Percentiles rank a stretch among this genome's conserved stretches.
These are phyloP conservation scores for Patiria pectinifera DNA, from an alignment of 53 echinoderm and acorn worm genomes.

Conservation along the genomic window DNA sequence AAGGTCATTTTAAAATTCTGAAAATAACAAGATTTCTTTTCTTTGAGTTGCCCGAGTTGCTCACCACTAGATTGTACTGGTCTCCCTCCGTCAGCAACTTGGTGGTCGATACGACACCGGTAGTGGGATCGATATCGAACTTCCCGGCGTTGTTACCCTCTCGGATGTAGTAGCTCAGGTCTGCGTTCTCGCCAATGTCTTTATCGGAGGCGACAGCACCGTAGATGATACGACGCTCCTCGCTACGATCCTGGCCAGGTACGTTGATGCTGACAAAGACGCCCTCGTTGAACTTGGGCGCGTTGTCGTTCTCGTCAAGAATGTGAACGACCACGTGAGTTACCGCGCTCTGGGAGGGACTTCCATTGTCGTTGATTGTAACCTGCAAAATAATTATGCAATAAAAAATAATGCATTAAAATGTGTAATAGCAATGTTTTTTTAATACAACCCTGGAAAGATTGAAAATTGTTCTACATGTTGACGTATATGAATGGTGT, in stretches of 20 bases:
- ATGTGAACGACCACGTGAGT: conserved; percentile 83
- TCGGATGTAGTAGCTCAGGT: conserved; percentile 83
- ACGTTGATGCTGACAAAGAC: conserved; percentile 49
- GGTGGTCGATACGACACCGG: conserved; percentile 79
- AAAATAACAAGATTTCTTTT: background rate
- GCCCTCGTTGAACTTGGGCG: conserved; percentile 75
- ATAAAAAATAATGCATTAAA: too few relatives aligned
- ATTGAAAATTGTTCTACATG: too few relatives aligned
- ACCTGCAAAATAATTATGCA: conserved; percentile 60
- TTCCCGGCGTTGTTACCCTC: conserved; percentile 76
- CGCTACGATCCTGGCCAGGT: conserved; percentile 67
- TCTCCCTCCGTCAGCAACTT: conserved; percentile 77
- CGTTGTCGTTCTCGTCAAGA: conserved; percentile 91
- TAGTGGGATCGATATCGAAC: conserved; percentile 83
- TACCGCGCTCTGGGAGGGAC: conserved; percentile 71
- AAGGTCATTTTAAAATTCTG: too few relatives aligned
- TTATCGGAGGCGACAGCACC: conserved; percentile 82
- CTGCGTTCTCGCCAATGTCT: conserved; percentile 87
- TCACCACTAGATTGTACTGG: conserved; percentile 76
- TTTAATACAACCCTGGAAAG: too few relatives aligned
- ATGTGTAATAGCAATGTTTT: too few relatives aligned
- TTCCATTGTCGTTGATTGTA: conserved; percentile 86
- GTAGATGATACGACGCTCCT: conserved; percentile 58
- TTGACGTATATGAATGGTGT: too few relatives aligned
- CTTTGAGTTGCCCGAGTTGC: conserved; percentile 2